Conservation (phyloP, 2,888 invertebrate genomes). For the Pammene fasciana region DNA sequence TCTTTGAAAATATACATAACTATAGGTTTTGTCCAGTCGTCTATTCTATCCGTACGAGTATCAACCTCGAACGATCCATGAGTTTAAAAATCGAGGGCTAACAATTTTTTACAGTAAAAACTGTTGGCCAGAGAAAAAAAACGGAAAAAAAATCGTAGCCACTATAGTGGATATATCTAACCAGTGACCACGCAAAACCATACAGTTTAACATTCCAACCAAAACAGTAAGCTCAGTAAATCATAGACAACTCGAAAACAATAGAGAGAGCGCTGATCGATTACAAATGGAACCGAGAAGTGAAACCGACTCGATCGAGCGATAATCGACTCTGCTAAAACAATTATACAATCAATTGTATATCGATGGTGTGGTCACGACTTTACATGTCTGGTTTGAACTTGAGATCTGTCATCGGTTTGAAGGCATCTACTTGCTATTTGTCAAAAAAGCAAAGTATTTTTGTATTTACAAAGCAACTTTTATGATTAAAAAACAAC, state of each 20-base stretch:
- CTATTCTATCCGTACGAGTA: too few relatives aligned
- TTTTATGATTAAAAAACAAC: too few relatives aligned
- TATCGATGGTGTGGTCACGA: constrained; percentile 37
- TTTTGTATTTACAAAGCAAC: too few relatives aligned
- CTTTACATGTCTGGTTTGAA: constrained; percentile 19
- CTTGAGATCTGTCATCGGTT: constrained; percentile 3
- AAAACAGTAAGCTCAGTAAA: constrained; percentile 28
- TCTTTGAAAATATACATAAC: too few relatives aligned
- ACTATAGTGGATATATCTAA: not conserved
- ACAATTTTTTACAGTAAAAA: too few relatives aligned
- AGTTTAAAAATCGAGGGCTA: too few relatives aligned
- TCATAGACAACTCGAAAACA: constrained; percentile 56
- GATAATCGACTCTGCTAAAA: constrained; percentile 51
- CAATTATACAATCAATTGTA: constrained; percentile 50
- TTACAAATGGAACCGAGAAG: constrained; percentile 64
- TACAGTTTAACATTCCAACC: constrained; percentile 17
- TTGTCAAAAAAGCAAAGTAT: not conserved
- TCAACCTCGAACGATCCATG: too few relatives aligned
- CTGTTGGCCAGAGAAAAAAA: too few relatives aligned
- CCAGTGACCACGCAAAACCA: constrained; percentile 5
- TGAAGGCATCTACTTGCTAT: too few relatives aligned
- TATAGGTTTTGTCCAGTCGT: too few relatives aligned
- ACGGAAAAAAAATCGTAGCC: too few relatives aligned
- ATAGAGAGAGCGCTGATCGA: constrained; percentile 73
- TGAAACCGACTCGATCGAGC: constrained; percentile 51